phyloP scores from a whole-genome alignment of 2,888 invertebrate species.

The Nasonovia ribisnigri region DNA sequence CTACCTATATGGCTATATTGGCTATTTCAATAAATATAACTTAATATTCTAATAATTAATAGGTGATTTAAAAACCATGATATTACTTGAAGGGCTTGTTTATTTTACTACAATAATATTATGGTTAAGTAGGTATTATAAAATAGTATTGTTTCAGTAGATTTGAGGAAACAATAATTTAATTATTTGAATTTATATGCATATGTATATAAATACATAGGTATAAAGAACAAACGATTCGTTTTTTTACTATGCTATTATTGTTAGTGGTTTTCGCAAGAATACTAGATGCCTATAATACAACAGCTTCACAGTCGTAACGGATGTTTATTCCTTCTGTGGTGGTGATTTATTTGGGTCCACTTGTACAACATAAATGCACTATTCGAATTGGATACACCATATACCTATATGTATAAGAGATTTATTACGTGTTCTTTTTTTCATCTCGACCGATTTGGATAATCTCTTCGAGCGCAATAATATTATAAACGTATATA shows the following conservation, averaged over 20 bases:
- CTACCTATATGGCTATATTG: too few species aligned
- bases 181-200: neutral
- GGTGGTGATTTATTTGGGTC: slow-evolving; percentile 49
- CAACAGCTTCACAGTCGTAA: slow-evolving; percentile 42
- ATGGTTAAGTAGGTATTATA: too few species aligned
- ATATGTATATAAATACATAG: neutral
- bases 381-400: slow-evolving; percentile 33
- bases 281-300: neutral
- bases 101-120: too few species aligned
- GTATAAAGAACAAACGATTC: neutral
- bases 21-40: too few species aligned
- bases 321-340: slow-evolving; percentile 27
- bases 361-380: slow-evolving; percentile 14
- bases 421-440: slow-evolving; percentile 46
- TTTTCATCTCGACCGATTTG: slow-evolving; percentile 14
- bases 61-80: too few species aligned
- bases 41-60: too few species aligned
- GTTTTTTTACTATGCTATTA: neutral
- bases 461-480: slow-evolving; percentile 45
- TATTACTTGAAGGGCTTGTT: too few species aligned
- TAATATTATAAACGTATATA: slow-evolving; percentile 23
- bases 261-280: too few species aligned
- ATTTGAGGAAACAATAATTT: slow-evolving; percentile 14
- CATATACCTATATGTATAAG: neutral
- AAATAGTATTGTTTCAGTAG: neutral